Evolutionary conservation across 2,888 invertebrate species (phyloP), one percentile per base, ranked within the genome.

Genomic region (Ennomos erosarius): DNA sequence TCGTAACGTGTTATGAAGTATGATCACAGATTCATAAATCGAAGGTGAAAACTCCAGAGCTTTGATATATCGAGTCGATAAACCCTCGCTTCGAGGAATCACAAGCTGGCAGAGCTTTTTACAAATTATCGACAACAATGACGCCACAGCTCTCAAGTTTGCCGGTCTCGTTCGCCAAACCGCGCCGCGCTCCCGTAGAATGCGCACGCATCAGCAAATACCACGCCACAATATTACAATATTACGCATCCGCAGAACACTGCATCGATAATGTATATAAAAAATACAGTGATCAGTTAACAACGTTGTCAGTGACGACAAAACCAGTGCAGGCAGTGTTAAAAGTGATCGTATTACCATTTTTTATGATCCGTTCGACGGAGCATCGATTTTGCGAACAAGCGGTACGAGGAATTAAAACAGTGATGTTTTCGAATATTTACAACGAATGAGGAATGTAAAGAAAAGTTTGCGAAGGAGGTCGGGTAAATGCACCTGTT

Each of bases 141-240:
- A 26, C 3, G 26, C 26, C 26, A 26, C 26, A 26, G 26, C 26
- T 26, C 26, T 26, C 26, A 5, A 26, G 26, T 26, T 3, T 4
- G 16, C 38, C 33, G 38, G 10, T 10, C 38, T 38, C 37, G 2
- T 13, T 10, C 33, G 64, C 55, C 76, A 80, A 64, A 74, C 70
- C 48, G 70, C 55, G 55, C 51, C 59, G 60, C 69, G 74, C 58
- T 54, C 61, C 55, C 60, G 54, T 10, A 35, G 43, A 8, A 39
- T 74, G 75, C 76, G 79, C 76, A 76, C 78, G 79, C 73, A 73
- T 59, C 57, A 34, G 36, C 49, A 54, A n/a, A 10, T 59, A 55
- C 62, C 26, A 26, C 26, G 26, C 34, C 45, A 11, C 39, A 42
- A 26, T 26, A 26, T 26, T 26, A 26, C 26, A 5, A 38, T 13